Conservation (phyloP, 1,140 invertebrate genomes). For the Aethina tumida region DNA sequence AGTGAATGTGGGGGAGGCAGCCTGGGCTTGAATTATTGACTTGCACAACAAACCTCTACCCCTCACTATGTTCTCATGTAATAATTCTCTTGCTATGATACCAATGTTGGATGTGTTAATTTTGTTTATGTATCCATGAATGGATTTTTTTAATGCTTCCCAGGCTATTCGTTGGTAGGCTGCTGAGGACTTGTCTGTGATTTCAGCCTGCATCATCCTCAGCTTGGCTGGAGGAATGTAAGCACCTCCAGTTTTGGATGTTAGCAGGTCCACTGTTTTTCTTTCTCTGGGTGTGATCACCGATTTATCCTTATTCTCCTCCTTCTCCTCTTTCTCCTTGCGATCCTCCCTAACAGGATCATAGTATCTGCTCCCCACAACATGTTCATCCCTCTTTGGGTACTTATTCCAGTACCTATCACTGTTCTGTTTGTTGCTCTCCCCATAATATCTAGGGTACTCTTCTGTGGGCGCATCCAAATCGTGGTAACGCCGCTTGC, state of each 20-base stretch:
- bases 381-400: slow-evolving; percentile 28
- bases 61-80: slow-evolving; percentile 92
- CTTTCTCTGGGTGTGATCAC: slow-evolving; percentile 32
- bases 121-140: slow-evolving; percentile 97
- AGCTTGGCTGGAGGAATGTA: slow-evolving; percentile 97
- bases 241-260: slow-evolving; percentile 85
- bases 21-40: slow-evolving; percentile 94
- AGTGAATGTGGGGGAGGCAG: slow-evolving; percentile 94
- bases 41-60: slow-evolving; percentile 84
- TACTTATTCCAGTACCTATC: slow-evolving; percentile 36
- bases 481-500: too few species aligned
- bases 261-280: slow-evolving; percentile 62
- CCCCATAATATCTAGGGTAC: slow-evolving; percentile 31
- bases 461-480: too few species aligned
- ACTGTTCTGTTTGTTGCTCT: slow-evolving; percentile 25
- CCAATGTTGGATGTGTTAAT: slow-evolving; percentile 93
- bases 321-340: slow-evolving; percentile 16
- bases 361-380: slow-evolving; percentile 28
- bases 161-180: slow-evolving; percentile 95
- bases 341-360: slow-evolving; percentile 12
- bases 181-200: slow-evolving; percentile 84
- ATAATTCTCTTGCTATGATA: slow-evolving; percentile 82
- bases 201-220: slow-evolving; percentile 86
- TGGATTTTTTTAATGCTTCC: slow-evolving; percentile 99
- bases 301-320: slow-evolving; percentile 13